These are phyloP conservation scores for Varanus komodoensis DNA, from an alignment of 2,113 vertebrate genomes.

Conservation along the genomic window DNA sequence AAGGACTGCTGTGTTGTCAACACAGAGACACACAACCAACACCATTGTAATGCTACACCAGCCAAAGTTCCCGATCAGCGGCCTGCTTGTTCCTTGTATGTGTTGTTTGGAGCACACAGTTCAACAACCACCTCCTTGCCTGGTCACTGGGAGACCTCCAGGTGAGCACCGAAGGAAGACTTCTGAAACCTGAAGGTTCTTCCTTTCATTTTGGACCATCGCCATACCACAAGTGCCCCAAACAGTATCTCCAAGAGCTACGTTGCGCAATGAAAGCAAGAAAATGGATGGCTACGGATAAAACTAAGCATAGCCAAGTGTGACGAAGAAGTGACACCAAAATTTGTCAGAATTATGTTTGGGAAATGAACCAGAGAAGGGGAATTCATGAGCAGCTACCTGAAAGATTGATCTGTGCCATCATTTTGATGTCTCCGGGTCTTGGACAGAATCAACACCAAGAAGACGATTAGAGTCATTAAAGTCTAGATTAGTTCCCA, in stretches of 20 bases:
- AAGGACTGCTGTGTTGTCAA: neutral
- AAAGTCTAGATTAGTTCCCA: too few relatives aligned
- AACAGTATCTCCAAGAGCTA: neutral
- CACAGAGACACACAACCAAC: neutral
- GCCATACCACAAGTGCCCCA: neutral
- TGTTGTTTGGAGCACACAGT: neutral
- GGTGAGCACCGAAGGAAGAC: neutral
- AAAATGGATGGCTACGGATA: constrained; percentile 43
- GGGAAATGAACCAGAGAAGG: constrained; percentile 42
- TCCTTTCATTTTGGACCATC: neutral
- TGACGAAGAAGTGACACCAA: constrained; percentile 51
- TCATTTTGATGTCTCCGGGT: accelerated
- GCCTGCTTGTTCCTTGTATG: neutral
- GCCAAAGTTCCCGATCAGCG: neutral
- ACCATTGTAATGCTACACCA: too few relatives aligned
- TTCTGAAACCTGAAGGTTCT: neutral
- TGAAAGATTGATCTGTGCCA: neutral
- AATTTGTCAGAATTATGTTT: constrained; percentile 52
- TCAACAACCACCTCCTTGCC: neutral
- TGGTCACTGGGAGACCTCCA: neutral
- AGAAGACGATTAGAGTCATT: neutral
- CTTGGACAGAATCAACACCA: neutral
- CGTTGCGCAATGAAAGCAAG: constrained; percentile 10
- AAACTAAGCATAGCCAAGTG: constrained; percentile 52
- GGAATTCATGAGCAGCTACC: constrained; percentile 8